Percentiles rank a stretch among this genome's conserved stretches.
phyloP scores from a whole-genome alignment of 2,888 invertebrate genomes.

The Drosophila ezoana region DNA sequence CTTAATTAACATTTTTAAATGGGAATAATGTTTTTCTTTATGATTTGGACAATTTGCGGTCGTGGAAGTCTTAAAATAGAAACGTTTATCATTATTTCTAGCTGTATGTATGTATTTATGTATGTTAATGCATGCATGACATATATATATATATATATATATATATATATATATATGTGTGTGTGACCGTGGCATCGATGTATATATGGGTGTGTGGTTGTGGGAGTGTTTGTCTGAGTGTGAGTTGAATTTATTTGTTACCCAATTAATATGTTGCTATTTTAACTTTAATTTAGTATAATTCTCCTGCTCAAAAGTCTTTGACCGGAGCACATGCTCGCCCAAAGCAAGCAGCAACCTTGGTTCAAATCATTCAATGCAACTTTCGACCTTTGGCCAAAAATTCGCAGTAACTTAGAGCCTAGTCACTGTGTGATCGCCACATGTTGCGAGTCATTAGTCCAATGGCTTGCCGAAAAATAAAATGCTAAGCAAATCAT shows the following conservation, averaged over 20 bases:
- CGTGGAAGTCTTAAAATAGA: conserved; percentile 61
- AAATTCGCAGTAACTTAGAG: conserved; percentile 55
- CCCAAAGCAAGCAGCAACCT: conserved; percentile 63
- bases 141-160: conserved; percentile 27
- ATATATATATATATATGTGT: conserved; percentile 21
- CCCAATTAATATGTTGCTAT: conserved; percentile 42
- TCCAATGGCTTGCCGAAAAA: conserved; percentile 82
- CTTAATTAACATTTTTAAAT: conserved; percentile 44
- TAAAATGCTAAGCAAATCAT: conserved; percentile 82
- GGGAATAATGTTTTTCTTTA: conserved; percentile 27
- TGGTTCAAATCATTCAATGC: conserved; percentile 46
- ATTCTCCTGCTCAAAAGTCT: conserved; percentile 18
- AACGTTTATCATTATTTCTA: conserved; percentile 58
- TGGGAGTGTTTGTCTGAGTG: conserved; percentile 22
- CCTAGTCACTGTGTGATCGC: conserved; percentile 31
- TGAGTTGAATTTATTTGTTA: conserved; percentile 35
- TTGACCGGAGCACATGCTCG: conserved; percentile 22
- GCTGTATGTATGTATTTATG: conserved; percentile 32
- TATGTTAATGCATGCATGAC: neutral
- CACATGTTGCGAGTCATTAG: conserved; percentile 44
- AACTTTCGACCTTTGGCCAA: conserved; percentile 75
- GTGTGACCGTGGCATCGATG: conserved; percentile 3
- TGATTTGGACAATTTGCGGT: conserved; percentile 39
- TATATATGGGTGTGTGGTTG: conserved; percentile 13
- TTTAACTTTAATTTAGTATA: conserved; percentile 50